Evolutionary conservation across 2,888 invertebrate genomes (phyloP), one percentile per base, ranked within the genome.

Genomic region (Tipula unca): DNA sequence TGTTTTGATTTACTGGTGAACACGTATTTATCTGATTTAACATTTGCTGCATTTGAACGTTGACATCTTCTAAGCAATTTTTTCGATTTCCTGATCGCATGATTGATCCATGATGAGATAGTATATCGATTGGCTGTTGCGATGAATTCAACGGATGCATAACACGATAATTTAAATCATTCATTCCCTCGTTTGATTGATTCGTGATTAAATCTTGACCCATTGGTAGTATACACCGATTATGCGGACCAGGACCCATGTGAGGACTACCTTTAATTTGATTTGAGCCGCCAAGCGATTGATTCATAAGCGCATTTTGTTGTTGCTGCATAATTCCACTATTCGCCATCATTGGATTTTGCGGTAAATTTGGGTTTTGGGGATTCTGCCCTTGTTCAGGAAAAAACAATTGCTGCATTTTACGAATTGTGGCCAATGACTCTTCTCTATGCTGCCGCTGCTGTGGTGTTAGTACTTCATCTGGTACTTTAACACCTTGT

Each of bases 381-480:
- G 10, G 1, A 25, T 69, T 25, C 25, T 85, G 87, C 1, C 88
- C 88, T 86, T 94, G 94, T 89, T 97, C 97, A 0, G 97, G 97
- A 91, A 97, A 97, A 86, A 98, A 91, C 93, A 97, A 95, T 90
- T 97, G 96, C 88, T 98, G 96, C 95, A 98, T 97, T 92, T 98
- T 97, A 85, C 90, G 92, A 86, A 99, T 93, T 86, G 96, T 97
- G 4, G 98, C 98, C 85, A 99, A 92, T 89, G 98, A 96, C 89
- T 97, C 97, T 91, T 98, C 98, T 86, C 99, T 93, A 90, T 98
- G 97, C 87, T 97, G 97, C 86, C 97, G 93, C 90, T 99, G 98
- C 90, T 98, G 97, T 42, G 98, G 98, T 85, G 99, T 99, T 88
- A 99, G 92, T 91, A 98, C 98, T 91, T 98, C 98, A 91, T 97